phyloP scores from a whole-genome alignment of 2,888 invertebrate species.

The Isotomurus palustris region DNA sequence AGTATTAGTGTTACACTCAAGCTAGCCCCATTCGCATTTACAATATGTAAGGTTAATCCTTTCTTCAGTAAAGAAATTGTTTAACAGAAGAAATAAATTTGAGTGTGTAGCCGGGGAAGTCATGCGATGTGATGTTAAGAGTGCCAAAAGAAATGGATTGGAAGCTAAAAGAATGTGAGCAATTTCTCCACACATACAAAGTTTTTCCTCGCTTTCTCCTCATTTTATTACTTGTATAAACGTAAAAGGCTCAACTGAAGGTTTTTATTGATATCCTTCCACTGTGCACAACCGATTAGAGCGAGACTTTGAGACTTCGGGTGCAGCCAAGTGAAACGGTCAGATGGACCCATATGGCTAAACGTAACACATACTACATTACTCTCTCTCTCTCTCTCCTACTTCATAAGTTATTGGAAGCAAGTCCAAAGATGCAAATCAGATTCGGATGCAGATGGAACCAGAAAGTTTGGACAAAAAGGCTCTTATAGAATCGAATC shows the following conservation, averaged over 20 bases:
- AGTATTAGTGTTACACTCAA: too few relatives aligned
- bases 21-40: too few relatives aligned
- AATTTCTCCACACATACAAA: constrained; percentile 2
- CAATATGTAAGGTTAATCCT: constrained; percentile 3
- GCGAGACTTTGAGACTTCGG: too few relatives aligned
- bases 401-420: neutral
- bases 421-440: constrained; percentile 9
- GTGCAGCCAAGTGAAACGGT: constrained; percentile 3
- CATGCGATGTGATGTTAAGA: neutral
- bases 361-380: too few relatives aligned
- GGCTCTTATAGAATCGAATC: too few relatives aligned
- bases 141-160: constrained; percentile 11
- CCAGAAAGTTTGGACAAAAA: too few relatives aligned
- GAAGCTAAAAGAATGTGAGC: constrained; percentile 12
- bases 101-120: neutral
- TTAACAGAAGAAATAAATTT: constrained; percentile 5
- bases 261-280: constrained; percentile 10
- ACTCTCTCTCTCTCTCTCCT: too few relatives aligned
- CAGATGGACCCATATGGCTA: constrained; percentile 9
- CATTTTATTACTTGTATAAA: constrained; percentile 5
- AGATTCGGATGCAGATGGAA: too few relatives aligned
- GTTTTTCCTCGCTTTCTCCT: neutral
- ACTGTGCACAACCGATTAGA: constrained; percentile 8
- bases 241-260: neutral
- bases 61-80: too few relatives aligned